These are phyloP conservation scores for Ormia ochracea DNA, from an alignment of 2,888 invertebrate genomes.

Conservation along the genomic window DNA sequence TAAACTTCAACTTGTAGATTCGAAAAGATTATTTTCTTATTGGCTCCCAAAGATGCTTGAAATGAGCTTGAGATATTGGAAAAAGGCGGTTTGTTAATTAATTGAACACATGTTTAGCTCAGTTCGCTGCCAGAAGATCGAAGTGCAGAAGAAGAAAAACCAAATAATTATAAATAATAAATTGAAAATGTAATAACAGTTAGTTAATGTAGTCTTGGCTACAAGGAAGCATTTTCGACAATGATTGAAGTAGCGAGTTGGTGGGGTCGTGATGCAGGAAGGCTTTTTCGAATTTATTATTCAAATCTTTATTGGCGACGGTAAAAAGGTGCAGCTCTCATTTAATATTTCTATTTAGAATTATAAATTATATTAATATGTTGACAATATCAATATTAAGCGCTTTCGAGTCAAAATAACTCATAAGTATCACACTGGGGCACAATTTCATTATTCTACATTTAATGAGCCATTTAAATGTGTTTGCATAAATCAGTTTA, in stretches of 20 bases:
- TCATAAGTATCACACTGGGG: neutral
- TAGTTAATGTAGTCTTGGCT: constrained; percentile 9
- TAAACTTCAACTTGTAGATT: constrained; percentile 48
- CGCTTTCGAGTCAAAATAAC: too few species aligned
- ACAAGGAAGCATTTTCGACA: constrained; percentile 9
- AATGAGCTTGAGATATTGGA: constrained; percentile 29
- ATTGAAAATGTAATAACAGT: constrained; percentile 10
- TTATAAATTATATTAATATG: too few species aligned
- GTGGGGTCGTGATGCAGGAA: neutral
- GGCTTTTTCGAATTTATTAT: too few species aligned
- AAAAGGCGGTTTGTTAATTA: constrained; percentile 53
- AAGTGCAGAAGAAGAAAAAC: neutral
- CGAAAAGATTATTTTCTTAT: constrained; percentile 35
- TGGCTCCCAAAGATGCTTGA: constrained; percentile 7
- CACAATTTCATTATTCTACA: too few species aligned
- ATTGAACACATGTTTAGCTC: constrained; percentile 44
- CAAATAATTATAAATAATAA: neutral
- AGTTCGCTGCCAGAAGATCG: constrained; percentile 5
- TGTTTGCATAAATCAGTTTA: too few species aligned
- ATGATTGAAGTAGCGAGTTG: neutral
- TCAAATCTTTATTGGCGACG: neutral
- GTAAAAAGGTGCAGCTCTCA: too few species aligned
- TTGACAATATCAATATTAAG: too few species aligned
- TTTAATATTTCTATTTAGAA: too few species aligned
- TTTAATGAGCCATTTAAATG: too few species aligned